phyloP scores from a whole-genome alignment of 2,113 vertebrate species.

The Macquaria ambigua region DNA sequence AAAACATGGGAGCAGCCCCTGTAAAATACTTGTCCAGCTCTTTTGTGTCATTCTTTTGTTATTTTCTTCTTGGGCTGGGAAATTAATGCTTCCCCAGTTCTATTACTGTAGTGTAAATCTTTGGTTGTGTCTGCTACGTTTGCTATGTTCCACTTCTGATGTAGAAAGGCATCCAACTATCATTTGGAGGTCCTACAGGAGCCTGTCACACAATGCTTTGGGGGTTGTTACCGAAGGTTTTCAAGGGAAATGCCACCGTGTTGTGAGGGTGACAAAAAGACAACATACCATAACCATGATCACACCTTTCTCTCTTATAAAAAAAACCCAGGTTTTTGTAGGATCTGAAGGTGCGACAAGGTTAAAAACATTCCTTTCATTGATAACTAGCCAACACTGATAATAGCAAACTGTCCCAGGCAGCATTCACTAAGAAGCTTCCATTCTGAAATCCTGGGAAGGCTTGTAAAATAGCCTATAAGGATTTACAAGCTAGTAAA shows the following conservation, averaged over 20 bases:
- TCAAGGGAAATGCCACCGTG: conserved; percentile 2
- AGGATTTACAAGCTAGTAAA: not conserved
- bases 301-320: not conserved
- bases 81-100: not conserved
- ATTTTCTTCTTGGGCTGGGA: not conserved
- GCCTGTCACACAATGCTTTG: not conserved
- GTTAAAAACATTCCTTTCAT: conserved; percentile 16
- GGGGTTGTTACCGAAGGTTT: not conserved
- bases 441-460: not conserved
- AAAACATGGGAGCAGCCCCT: not conserved
- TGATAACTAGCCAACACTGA: not conserved
- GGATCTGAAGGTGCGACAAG: not conserved
- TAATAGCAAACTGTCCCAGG: not conserved
- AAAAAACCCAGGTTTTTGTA: not conserved
- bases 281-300: not conserved
- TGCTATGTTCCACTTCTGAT: conserved; percentile 30
- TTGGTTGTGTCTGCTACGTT: conserved; percentile 15
- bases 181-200: conserved; percentile 5
- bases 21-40: conserved; percentile 12
- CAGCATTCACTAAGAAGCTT: not conserved
- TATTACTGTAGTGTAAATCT: conserved; percentile 59
- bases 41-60: conserved; percentile 44
- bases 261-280: conserved; percentile 8
- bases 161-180: conserved; percentile 5
- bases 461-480: conserved; percentile 3